These are phyloP conservation scores for Cylindroiulus punctatus DNA, from an alignment of 2,888 invertebrate genomes.

Conservation along the genomic window DNA sequence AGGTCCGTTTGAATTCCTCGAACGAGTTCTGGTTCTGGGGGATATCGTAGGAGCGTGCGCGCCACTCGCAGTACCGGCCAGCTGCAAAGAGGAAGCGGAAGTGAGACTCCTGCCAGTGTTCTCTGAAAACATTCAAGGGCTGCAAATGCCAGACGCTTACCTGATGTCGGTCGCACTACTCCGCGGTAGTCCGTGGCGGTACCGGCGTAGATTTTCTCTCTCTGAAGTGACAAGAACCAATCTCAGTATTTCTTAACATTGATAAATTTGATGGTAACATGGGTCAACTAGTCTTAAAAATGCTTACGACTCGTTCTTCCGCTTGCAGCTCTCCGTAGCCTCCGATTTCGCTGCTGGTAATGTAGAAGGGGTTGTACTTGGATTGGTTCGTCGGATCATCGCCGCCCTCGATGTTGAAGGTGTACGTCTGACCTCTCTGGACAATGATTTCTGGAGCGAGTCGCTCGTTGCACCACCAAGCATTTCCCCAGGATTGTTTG, in stretches of 20 bases:
- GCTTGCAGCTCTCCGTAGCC: conserved; percentile 82
- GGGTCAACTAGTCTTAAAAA: not conserved
- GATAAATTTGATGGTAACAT: too few species aligned
- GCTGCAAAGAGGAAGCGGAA: conserved; percentile 66
- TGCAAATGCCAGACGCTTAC: conserved; percentile 66
- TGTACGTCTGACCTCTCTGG: conserved; percentile 64
- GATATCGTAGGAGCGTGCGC: conserved; percentile 79
- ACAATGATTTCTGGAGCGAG: conserved; percentile 65
- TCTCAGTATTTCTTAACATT: too few species aligned
- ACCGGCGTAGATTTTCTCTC: conserved; percentile 83
- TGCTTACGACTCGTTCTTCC: conserved; percentile 70
- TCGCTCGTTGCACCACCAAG: conserved; percentile 65
- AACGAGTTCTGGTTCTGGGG: conserved; percentile 74
- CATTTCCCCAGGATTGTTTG: conserved; percentile 64
- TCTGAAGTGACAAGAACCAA: conserved; percentile 61
- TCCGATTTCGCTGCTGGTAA: conserved; percentile 85
- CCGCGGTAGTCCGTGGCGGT: conserved; percentile 80
- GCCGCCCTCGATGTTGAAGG: conserved; percentile 65
- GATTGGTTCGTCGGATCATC: conserved; percentile 82
- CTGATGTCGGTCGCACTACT: conserved; percentile 81
- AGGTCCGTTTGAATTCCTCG: conserved; percentile 79
- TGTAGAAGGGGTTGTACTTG: conserved; percentile 91
- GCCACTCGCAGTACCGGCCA: conserved; percentile 89
- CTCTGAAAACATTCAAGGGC: not conserved
- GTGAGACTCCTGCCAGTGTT: not conserved